Conservation (phyloP, 2,797 vertebrate species). For the Betta splendens region DNA sequence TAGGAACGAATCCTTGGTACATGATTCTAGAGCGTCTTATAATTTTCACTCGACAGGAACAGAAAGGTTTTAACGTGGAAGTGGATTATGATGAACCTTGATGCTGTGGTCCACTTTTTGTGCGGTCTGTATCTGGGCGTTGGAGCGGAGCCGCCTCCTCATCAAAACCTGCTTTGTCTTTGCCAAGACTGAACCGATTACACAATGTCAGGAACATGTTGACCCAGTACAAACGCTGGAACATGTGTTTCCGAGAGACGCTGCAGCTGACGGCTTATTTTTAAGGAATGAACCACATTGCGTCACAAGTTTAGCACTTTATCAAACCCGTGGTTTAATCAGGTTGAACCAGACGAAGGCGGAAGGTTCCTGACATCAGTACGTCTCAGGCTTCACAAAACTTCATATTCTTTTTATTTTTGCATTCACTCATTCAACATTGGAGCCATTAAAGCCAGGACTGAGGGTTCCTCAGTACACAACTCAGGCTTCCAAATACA, state of each 20-base stretch:
- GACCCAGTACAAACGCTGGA: conserved; percentile 22
- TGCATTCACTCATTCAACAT: conserved; percentile 37
- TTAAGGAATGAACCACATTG: conserved; percentile 42
- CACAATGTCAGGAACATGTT: conserved; percentile 33
- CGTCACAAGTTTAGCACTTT: conserved; percentile 14
- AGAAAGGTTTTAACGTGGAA: no score
- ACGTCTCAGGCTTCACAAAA: no score
- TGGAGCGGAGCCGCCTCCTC: conserved; percentile 11
- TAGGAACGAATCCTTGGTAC: no score
- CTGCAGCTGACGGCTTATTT: conserved; percentile 50
- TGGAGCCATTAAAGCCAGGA: conserved; percentile 15
- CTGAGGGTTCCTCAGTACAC: conserved; percentile 15
- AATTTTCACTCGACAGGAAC: no score
- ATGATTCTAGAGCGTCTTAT: no score
- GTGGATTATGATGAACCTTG: no score
- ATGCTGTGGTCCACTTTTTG: no score
- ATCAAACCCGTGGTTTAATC: conserved; percentile 10
- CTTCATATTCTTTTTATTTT: conserved; percentile 22
- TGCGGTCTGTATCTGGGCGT: conserved; percentile 14
- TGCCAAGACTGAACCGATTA: conserved; percentile 29
- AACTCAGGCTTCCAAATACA: conserved; percentile 19
- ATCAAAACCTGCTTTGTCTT: conserved; percentile 24
- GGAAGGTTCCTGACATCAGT: background rate
- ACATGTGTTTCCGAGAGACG: conserved; percentile 20
- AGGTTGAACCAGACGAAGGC: background rate